Base-by-base conservation (phyloP, 2,888 invertebrate species). In the Nebria salina region DNA sequence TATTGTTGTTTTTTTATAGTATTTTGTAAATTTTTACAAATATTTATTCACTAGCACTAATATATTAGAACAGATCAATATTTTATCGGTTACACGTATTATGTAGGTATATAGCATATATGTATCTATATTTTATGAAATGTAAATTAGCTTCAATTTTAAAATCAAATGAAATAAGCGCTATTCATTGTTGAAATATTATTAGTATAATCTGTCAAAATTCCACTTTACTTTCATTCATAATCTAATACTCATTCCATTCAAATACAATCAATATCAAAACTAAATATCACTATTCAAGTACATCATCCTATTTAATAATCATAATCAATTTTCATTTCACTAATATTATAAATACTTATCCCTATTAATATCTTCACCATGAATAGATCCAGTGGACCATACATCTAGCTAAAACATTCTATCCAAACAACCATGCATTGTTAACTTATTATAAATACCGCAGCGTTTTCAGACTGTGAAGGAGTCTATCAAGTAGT, bases 271-370 rank as follows among this genome's bases (percentile, higher is more conserved):
- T 8, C 54, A 8, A 54, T 65, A 65, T 65, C 65, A 68, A n/a
- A 20, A 68, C 68, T 15, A 6, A 25, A 68, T 34, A 34, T 34
- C 34, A 34, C 34, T 68, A 26, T 15, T 25, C n/a, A 25, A 68
- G 68, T 25, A 68, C 68, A 68, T 13, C 68, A 68, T 68, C 13
- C 15, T 68, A 20, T 68, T 68, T 68, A 68, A 68, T 68, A 68
- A 68, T 25, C 68, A 20, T 68, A 68, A 68, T 68, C 68, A 68
- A 68, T n/a, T 68, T 68, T 68, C 68, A 68, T 68, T 68, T 54
- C 26, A 68, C 68, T 68, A 68, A 68, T 68, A 20, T n/a, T 68
- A 11, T 68, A 68, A 68, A 68, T 68, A 68, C 68, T 68, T 68
- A 68, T 68, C 68, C 68, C 26, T 68, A 68, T 68, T 11, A 68